Percentiles rank a stretch among this genome's conserved stretches.
These are phyloP conservation scores for Tetraodon nigroviridis DNA, from an alignment of 2,113 vertebrate species.

Conservation along the genomic window DNA sequence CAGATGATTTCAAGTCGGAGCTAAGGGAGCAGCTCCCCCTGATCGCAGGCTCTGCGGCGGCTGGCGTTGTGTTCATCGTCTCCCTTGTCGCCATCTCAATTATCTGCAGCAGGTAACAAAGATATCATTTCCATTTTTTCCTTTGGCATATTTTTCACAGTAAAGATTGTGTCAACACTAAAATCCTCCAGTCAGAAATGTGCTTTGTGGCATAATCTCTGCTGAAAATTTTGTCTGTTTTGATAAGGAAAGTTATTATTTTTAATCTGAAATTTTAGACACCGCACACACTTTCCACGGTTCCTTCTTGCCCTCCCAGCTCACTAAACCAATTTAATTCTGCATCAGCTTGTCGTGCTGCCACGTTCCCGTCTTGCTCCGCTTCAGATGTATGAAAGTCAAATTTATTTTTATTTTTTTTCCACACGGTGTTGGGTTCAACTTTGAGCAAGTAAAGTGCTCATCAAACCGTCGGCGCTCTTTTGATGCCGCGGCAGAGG, in stretches of 20 bases:
- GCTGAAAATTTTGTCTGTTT: no score
- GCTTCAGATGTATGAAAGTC: slow-evolving; percentile 56
- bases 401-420: slow-evolving; percentile 23
- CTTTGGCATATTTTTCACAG: no score
- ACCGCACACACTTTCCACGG: slow-evolving; percentile 17
- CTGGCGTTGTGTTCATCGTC: slow-evolving; percentile 94
- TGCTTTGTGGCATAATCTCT: no score
- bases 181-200: no score
- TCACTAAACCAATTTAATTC: slow-evolving; percentile 47
- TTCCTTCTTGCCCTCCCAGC: slow-evolving; percentile 42
- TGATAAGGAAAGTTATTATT: no score
- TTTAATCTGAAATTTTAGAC: slow-evolving; percentile 17
- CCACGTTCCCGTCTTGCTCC: slow-evolving; percentile 35
- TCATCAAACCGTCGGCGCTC: slow-evolving; percentile 61
- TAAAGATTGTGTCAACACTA: no score
- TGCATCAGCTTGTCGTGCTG: slow-evolving; percentile 48
- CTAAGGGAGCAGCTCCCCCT: slow-evolving; percentile 94
- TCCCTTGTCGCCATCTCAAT: slow-evolving; percentile 96
- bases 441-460: slow-evolving; percentile 57
- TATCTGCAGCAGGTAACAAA: slow-evolving; percentile 92
- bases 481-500: slow-evolving; percentile 63
- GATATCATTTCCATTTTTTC: neutral
- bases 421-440: slow-evolving; percentile 40
- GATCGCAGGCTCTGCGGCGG: slow-evolving; percentile 92
- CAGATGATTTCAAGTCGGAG: slow-evolving; percentile 98